These are phyloP conservation scores for Irena cyanogastra DNA, from an alignment of 2,113 vertebrate species.

Conservation along the genomic window DNA sequence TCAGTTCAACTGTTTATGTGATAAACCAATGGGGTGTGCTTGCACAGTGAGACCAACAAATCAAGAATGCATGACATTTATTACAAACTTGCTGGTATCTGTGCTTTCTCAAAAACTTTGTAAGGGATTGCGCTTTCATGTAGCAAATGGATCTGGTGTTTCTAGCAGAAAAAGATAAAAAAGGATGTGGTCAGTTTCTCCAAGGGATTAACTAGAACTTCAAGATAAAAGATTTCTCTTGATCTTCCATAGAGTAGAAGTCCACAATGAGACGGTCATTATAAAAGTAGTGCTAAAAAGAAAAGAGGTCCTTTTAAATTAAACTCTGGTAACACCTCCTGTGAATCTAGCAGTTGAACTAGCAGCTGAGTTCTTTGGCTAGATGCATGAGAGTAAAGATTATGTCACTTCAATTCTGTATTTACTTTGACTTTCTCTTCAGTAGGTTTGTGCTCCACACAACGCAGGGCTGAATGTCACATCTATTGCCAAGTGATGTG, in stretches of 20 bases:
- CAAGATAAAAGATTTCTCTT: neutral
- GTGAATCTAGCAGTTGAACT: neutral
- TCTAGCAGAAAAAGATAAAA: neutral
- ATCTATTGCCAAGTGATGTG: neutral
- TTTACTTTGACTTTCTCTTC: neutral
- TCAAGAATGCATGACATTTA: neutral
- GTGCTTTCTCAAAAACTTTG: neutral
- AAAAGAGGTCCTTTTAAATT: neutral
- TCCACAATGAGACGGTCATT: neutral
- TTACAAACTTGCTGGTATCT: neutral
- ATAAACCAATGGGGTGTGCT: neutral
- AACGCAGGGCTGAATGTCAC: accelerated
- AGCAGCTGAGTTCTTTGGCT: neutral
- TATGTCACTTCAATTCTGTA: neutral
- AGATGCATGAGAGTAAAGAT: neutral
- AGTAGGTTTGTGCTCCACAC: neutral
- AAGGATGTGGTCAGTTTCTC: neutral
- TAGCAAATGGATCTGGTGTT: neutral
- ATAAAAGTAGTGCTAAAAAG: neutral
- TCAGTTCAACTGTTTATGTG: neutral
- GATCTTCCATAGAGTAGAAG: neutral
- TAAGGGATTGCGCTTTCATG: neutral
- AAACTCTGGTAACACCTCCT: neutral
- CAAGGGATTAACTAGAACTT: neutral
- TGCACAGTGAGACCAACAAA: neutral